phyloP scores from a whole-genome alignment of 2,888 invertebrate genomes.

The Listrodromus nycthemerus region DNA sequence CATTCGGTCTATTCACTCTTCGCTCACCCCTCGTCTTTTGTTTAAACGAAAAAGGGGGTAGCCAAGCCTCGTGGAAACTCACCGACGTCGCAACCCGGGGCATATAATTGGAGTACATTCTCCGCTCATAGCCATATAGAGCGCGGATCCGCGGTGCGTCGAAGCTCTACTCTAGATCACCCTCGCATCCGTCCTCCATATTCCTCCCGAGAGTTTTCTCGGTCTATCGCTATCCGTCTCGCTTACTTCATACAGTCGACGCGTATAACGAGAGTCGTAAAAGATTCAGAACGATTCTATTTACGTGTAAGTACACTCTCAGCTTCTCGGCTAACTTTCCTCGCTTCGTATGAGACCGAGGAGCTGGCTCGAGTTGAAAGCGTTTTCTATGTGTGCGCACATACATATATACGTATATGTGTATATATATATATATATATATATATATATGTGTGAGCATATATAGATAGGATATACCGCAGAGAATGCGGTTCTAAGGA shows the following conservation, averaged over 20 bases:
- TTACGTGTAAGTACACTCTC: constrained; percentile 65
- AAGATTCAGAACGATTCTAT: constrained; percentile 68
- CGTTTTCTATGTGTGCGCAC: not conserved
- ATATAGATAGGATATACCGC: constrained; percentile 52
- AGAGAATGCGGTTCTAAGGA: constrained; percentile 45
- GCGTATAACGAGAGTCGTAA: constrained; percentile 65
- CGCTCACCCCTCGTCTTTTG: constrained; percentile 51
- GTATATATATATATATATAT: not conserved
- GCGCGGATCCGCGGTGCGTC: constrained; percentile 19
- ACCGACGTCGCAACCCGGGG: not conserved
- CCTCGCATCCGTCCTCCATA: constrained; percentile 31
- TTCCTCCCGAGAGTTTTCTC: constrained; percentile 7
- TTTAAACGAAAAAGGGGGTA: constrained; percentile 50
- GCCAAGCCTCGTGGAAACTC: constrained; percentile 22
- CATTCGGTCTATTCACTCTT: constrained; percentile 46
- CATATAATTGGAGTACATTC: constrained; percentile 42
- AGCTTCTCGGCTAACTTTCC: constrained; percentile 51
- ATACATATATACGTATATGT: not conserved
- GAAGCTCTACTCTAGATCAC: constrained; percentile 51
- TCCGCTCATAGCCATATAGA: not conserved
- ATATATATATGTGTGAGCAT: not conserved
- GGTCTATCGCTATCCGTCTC: constrained; percentile 1
- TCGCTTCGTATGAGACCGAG: constrained; percentile 32
- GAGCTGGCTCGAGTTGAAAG: constrained; percentile 59
- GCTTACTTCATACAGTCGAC: constrained; percentile 6